These are phyloP conservation scores for Hippoglossus hippoglossus DNA, from an alignment of 2,797 vertebrate species.

Conservation along the genomic window DNA sequence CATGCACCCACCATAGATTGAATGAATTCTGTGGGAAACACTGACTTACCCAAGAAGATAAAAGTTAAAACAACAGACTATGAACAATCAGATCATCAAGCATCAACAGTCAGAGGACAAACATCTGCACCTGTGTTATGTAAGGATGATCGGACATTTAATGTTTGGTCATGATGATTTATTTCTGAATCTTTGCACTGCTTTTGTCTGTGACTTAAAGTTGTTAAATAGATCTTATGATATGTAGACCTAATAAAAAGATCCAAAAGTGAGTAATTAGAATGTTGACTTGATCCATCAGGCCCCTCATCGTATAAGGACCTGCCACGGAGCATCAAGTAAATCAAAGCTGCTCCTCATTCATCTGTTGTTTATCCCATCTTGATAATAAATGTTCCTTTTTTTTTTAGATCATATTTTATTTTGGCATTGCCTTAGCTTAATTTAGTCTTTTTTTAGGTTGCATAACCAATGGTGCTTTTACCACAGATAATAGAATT, in stretches of 20 bases:
- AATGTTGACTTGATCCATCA: conserved; percentile 38
- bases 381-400: conserved; percentile 42
- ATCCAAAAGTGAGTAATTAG: conserved; percentile 44
- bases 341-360: conserved; percentile 47
- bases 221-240: no score
- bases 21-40: no score
- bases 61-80: no score
- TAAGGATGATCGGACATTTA: not conserved
- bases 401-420: conserved; percentile 33
- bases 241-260: not conserved
- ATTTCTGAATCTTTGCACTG: conserved; percentile 18
- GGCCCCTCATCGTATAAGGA: conserved; percentile 30
- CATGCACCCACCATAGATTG: no score
- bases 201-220: conserved; percentile 18
- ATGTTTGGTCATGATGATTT: conserved; percentile 5
- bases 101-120: no score
- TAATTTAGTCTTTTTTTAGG: conserved; percentile 3
- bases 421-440: conserved; percentile 22
- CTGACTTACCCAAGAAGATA: no score
- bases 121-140: no score
- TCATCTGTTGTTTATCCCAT: conserved; percentile 60
- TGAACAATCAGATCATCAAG: no score
- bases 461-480: conserved; percentile 25
- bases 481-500: conserved; percentile 33
- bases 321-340: conserved; percentile 30